phyloP scores from a whole-genome alignment of 2,888 invertebrate genomes.

The Ormyrus pomaceus region DNA sequence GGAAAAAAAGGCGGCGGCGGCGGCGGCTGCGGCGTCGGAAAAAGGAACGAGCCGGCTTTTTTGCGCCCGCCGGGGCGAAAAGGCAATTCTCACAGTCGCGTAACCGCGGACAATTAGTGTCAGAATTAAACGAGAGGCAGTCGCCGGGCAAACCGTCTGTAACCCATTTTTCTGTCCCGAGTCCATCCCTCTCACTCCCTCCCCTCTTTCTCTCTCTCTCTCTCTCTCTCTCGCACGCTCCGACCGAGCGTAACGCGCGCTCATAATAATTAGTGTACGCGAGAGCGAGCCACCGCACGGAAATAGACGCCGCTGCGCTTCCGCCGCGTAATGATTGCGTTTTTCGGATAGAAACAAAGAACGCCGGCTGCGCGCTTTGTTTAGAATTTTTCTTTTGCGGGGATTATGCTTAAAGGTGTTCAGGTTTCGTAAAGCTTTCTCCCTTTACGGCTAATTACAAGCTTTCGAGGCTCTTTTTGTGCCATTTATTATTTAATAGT shows the following conservation, averaged over 20 bases:
- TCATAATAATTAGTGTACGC: constrained; percentile 48
- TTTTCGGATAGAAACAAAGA: no score
- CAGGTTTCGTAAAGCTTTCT: no score
- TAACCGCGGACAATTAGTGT: constrained; percentile 41
- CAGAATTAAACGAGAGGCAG: constrained; percentile 37
- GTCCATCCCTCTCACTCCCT: neutral
- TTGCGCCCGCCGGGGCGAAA: constrained; percentile 2
- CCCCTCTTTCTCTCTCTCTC: neutral
- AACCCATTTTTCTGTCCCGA: constrained; percentile 44
- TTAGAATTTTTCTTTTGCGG: no score
- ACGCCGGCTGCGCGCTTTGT: no score
- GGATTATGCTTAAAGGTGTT: no score
- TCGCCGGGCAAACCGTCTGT: constrained; percentile 18
- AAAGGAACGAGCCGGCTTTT: neutral
- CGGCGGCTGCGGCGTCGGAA: neutral
- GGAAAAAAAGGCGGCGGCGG: neutral
- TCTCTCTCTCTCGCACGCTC: neutral
- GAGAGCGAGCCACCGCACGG: neutral
- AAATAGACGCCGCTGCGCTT: constrained; percentile 28
- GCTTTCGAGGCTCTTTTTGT: no score
- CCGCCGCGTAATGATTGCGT: no score
- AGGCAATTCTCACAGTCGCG: constrained; percentile 46
- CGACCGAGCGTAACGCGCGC: constrained; percentile 18
- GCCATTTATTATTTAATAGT: no score
- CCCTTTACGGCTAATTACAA: no score